Evolutionary conservation across 2,888 invertebrate genomes (phyloP).

Genomic region (Ferdinandea cuprea): DNA sequence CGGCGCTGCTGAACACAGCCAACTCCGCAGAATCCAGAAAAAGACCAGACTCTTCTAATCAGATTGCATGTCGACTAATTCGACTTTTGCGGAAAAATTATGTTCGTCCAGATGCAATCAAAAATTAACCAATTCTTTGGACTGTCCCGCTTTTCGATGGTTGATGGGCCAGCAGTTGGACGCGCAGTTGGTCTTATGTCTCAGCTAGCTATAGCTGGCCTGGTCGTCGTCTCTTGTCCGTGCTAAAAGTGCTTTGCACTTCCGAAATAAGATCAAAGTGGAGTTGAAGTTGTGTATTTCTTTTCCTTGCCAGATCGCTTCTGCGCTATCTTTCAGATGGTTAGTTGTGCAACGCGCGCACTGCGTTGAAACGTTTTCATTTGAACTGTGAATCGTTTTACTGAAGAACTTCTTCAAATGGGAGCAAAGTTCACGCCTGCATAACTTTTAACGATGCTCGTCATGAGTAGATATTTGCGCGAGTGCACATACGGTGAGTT

Average conservation of each 20-base stretch:
- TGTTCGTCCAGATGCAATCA: slow-evolving; percentile 77
- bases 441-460: slow-evolving; percentile 71
- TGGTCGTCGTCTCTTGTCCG: slow-evolving; percentile 10
- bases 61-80: slow-evolving; percentile 78
- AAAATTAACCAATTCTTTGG: slow-evolving; percentile 74
- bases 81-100: slow-evolving; percentile 77
- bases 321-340: background rate
- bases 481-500: slow-evolving; percentile 34
- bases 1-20: background rate
- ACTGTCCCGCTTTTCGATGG: slow-evolving; percentile 65
- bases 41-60: slow-evolving; percentile 71
- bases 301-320: background rate
- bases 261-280: slow-evolving; percentile 73
- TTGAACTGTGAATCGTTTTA: slow-evolving; percentile 53
- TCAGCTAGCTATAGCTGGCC: background rate
- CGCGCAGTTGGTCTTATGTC: slow-evolving; percentile 15
- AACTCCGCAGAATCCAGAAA: slow-evolving; percentile 8
- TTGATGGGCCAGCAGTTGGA: slow-evolving; percentile 47
- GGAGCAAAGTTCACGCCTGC: slow-evolving; percentile 72
- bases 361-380: slow-evolving; percentile 40
- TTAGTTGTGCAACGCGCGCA: slow-evolving; percentile 9
- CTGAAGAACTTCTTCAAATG: slow-evolving; percentile 69
- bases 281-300: slow-evolving; percentile 46
- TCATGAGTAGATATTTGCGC: slow-evolving; percentile 52
- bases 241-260: slow-evolving; percentile 66